A percentile compares a stretch with the other conserved stretches of the same genome.
Conservation (phyloP, 2,797 vertebrate species). For the Ataeniobius toweri region DNA sequence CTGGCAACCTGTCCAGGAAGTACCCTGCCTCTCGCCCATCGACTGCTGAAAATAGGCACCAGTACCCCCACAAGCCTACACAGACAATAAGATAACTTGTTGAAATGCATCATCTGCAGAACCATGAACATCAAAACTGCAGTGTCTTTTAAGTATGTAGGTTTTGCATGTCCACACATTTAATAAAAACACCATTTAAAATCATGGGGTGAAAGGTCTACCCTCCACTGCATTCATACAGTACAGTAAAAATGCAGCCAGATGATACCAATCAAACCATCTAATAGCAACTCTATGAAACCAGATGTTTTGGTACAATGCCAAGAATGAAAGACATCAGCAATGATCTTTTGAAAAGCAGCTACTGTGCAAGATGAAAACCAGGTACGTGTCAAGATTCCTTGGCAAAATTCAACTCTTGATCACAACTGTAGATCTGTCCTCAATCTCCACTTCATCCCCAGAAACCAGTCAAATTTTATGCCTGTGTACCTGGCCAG, state of each 20-base stretch:
- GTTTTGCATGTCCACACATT: no score
- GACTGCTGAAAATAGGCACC: no score
- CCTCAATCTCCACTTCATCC: no score
- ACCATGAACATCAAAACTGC: not conserved
- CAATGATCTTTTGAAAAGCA: not conserved
- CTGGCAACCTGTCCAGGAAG: no score
- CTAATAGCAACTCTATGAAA: not conserved
- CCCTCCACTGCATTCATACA: not conserved
- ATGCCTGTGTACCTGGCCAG: not conserved
- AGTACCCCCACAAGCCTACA: no score
- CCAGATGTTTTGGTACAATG: not conserved
- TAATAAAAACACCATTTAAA: no score
- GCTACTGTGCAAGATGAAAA: no score
- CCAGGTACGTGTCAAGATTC: not conserved
- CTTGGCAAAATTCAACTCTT: not conserved
- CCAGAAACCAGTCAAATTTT: not conserved
- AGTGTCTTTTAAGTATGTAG: not conserved
- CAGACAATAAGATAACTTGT: not conserved
- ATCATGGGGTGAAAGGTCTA: no score
- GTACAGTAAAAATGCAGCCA: not conserved
- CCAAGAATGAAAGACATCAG: not conserved
- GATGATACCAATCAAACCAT: not conserved
- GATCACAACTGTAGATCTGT: no score
- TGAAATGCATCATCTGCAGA: not conserved
- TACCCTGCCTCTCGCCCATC: no score